Evolutionary conservation across 2,888 invertebrate genomes (phyloP), one percentile per base, ranked within the genome.

Genomic region (Pristionchus entomophagus): DNA sequence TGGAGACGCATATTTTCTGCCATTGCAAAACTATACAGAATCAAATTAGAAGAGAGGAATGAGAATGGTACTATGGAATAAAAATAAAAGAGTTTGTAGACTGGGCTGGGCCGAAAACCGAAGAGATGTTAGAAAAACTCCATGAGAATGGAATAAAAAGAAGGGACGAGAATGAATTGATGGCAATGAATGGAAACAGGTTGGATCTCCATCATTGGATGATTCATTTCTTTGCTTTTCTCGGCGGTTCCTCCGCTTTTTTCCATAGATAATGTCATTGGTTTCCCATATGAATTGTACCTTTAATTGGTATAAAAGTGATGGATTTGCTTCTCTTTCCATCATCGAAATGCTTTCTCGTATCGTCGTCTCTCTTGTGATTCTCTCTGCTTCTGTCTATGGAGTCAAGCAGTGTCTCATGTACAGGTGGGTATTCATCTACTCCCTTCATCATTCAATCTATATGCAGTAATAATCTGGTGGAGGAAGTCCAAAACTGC

Each of bases 231-330:
- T 69, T 69, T 69, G 38, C 56, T 38, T 69, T 38, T 69, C 38
- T 38, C 69, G 69, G n/a, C 38, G 35, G 38, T 69, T 69, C 69
- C 17, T 32, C 38, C 69, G 69, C 38, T 12, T 69, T 38, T 32
- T 41, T 41, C 69, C 38, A 69, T 38, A 14, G 69, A 69, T 3
- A 19, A n/a, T 62, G n/a, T 19, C 22, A 69, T 69, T 69, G n/a
- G 32, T 69, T 69, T 69, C 69, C 69, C 69, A 69, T 69, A 38
- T 69, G 69, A 69, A 69, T 69, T 19, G 32, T 17, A 32, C 38
- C 17, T 38, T 22, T 5, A 35, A 2, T 69, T 12, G 22, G 32
- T 69, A 69, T 69, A 69, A 38, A 69, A 69, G 69, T 69, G 38
- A n/a, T 69, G 10, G 69, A 32, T 65, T 65, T 41, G 29, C 22